Percentiles rank a stretch among this genome's conserved stretches.
These are phyloP conservation scores for Pelodiscus sinensis DNA, from an alignment of 2,113 vertebrate species.

Conservation along the genomic window DNA sequence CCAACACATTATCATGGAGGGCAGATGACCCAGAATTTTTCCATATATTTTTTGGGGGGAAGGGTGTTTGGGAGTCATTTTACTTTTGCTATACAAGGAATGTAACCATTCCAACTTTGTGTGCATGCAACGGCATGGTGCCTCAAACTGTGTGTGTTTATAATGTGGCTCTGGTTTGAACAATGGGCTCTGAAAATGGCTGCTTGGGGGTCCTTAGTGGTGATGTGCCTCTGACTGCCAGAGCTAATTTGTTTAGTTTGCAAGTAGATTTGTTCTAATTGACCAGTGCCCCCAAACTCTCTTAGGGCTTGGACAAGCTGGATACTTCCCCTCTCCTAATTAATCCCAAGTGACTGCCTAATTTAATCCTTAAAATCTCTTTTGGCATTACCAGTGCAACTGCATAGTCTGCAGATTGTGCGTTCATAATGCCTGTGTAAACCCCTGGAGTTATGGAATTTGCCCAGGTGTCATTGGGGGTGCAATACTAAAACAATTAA, in stretches of 20 bases:
- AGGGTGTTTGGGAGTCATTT: background rate
- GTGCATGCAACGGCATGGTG: accelerated
- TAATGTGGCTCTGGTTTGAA: too few relatives aligned
- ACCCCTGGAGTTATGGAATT: too few relatives aligned
- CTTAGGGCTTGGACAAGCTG: too few relatives aligned
- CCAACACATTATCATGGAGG: background rate
- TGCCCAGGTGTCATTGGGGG: background rate
- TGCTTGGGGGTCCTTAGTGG: too few relatives aligned
- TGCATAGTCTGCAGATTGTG: background rate
- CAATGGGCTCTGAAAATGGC: too few relatives aligned
- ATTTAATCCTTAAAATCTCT: background rate
- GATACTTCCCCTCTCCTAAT: too few relatives aligned
- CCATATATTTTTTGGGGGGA: background rate
- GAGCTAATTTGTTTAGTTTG: too few relatives aligned
- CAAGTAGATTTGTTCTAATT: too few relatives aligned
- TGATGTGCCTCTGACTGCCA: too few relatives aligned
- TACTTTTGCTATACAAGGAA: background rate
- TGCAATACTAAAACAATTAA: background rate
- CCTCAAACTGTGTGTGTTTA: background rate
- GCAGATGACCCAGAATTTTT: background rate
- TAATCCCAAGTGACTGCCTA: too few relatives aligned
- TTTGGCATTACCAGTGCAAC: background rate
- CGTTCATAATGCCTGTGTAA: background rate
- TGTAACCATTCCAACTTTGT: background rate
- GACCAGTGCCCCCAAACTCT: too few relatives aligned